Conservation (phyloP, 2,797 vertebrate species). For the Neosalanx taihuensis region DNA sequence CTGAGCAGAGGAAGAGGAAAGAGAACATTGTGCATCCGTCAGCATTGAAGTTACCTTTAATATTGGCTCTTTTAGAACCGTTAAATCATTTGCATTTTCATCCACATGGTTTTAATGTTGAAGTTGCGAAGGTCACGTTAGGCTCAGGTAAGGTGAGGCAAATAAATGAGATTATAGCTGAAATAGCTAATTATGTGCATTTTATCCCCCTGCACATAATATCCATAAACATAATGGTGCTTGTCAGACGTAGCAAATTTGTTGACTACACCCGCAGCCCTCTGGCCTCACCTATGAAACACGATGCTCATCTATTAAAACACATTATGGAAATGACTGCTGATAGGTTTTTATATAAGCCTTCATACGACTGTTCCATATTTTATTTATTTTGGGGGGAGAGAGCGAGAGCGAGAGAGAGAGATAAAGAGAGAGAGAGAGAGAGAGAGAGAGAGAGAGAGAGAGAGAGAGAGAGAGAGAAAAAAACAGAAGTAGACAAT, state of each 20-base stretch:
- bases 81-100: constrained; percentile 53
- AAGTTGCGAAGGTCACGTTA: constrained; percentile 62
- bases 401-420: too few species aligned
- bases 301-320: constrained; percentile 72
- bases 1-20: constrained; percentile 80
- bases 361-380: constrained; percentile 51
- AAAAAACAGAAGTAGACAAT: constrained; percentile 35
- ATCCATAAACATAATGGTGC: constrained; percentile 71
- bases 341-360: constrained; percentile 55
- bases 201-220: constrained; percentile 72
- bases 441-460: neutral
- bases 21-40: constrained; percentile 76
- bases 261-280: constrained; percentile 70
- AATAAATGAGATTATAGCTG: constrained; percentile 78
- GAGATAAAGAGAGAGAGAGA: constrained; percentile 4
- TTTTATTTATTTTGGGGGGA: constrained; percentile 5
- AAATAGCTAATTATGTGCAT: constrained; percentile 79
- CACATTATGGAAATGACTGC: constrained; percentile 77
- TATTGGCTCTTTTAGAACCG: constrained; percentile 26
- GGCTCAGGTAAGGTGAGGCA: constrained; percentile 62
- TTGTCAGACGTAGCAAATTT: constrained; percentile 72
- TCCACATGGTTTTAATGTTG: constrained; percentile 61
- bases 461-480: constrained; percentile 14
- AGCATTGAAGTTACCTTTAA: constrained; percentile 80
- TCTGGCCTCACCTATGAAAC: constrained; percentile 71